Percentiles rank a stretch among this genome's conserved stretches.
Evolutionary conservation across 2,113 vertebrate species (phyloP).

Genomic region (Sinocyclocheilus anophthalmus): DNA sequence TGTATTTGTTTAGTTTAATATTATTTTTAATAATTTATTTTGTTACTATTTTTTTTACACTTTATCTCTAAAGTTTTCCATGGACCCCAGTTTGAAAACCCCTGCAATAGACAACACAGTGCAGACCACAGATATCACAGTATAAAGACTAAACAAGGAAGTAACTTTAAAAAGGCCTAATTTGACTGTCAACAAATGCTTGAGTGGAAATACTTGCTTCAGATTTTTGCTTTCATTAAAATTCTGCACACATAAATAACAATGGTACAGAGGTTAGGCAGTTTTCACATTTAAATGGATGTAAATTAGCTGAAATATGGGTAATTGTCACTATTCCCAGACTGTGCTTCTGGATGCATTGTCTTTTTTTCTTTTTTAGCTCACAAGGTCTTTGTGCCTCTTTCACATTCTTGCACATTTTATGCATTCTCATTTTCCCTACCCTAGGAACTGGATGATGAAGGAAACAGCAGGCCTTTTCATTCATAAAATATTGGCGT

Average conservation of each 20-base stretch:
- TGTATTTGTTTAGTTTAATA: no score
- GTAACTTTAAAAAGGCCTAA: neutral
- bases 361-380: conserved; percentile 20
- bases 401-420: neutral
- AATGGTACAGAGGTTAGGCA: neutral
- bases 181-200: neutral
- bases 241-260: conserved; percentile 1
- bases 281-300: conserved; percentile 13
- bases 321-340: conserved; percentile 3
- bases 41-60: no score
- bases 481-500: neutral
- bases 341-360: neutral
- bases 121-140: neutral
- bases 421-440: neutral
- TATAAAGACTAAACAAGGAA: neutral
- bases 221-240: neutral
- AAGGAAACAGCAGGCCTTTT: conserved; percentile 12
- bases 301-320: conserved; percentile 1
- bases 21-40: no score
- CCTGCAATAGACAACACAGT: neutral
- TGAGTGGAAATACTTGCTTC: neutral
- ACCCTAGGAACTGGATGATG: neutral
- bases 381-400: neutral
- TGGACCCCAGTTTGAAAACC: neutral
- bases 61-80: no score